Base-by-base conservation (phyloP, 2,797 vertebrate genomes). In the Tenualosa ilisha region DNA sequence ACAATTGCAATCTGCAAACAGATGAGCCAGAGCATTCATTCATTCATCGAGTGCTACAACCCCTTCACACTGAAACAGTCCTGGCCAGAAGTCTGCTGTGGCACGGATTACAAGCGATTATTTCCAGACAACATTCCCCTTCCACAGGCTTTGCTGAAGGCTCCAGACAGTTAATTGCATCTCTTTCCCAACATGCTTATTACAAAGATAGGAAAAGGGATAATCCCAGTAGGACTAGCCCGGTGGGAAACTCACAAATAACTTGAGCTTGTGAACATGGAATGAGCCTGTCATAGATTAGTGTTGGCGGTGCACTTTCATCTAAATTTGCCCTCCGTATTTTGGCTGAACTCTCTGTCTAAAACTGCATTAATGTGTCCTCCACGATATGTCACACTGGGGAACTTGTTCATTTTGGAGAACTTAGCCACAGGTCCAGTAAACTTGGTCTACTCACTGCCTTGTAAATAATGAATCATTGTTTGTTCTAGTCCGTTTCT, bases 221-320 rank as follows among this genome's bases (percentile, higher is more conserved):
- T 79, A 79, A 79, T 79, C 72, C 37, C 72, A 79, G 20, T 22
- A 20, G 40, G 37, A 79, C 72, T 46, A 79, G 40, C 72, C 72
- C 40, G 40, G 15, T 79, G 72, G 72, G 72, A 79, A 79, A 79
- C 22, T 79, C 72, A 79, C 68, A 75, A 20, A 43, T 43, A 43
- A 43, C 40, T 75, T 40, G 72, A 79, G 40, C 40, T 43, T 7
- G 72, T 20, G 72, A 79, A 79, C 37, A 46, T 40, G 40, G 72
- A 79, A 79, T 79, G 72, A 79, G 72, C 72, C 72, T 79, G 72
- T 79, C 72, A 79, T 43, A 79, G 17, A 79, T 79, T 79, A 79
- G 40, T 79, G 72, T 79, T 79, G 72, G 37, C 20, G 7, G 72
- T 13, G 40, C 40, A 43, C 72, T 79, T 79, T 79, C 37, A 79